A percentile compares a stretch with the other conserved stretches of the same genome.
Conservation (phyloP, 2,113 vertebrate species). For the Mystacornis crossleyi region DNA sequence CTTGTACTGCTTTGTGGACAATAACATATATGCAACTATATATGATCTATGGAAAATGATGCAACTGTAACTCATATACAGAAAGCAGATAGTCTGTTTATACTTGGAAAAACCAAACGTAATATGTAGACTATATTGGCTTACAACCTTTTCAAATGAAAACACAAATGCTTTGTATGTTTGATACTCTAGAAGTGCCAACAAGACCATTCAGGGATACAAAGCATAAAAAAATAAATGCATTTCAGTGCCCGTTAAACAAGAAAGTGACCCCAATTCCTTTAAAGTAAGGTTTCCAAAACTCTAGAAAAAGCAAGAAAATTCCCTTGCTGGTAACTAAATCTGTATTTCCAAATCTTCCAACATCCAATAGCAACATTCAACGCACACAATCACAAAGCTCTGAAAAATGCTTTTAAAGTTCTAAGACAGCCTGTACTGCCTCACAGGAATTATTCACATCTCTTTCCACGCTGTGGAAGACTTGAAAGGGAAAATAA, state of each 20-base stretch:
- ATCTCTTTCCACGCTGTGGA: neutral
- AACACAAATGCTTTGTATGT: neutral
- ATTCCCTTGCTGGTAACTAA: conserved; percentile 7
- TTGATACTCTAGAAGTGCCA: neutral
- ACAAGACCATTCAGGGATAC: neutral
- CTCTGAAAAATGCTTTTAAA: conserved; percentile 41
- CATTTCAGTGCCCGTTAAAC: neutral
- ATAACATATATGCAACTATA: too few relatives aligned
- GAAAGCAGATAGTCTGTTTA: conserved; percentile 12
- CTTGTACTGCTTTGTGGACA: neutral
- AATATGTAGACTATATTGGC: neutral
- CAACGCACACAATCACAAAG: neutral
- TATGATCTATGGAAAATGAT: conserved; percentile 10
- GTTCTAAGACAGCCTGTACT: conserved; percentile 22
- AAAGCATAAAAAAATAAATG: neutral
- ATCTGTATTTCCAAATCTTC: conserved; percentile 27
- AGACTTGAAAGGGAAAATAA: conserved; percentile 38
- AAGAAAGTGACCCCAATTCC: neutral
- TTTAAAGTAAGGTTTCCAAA: conserved; percentile 22
- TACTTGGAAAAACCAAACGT: neutral
- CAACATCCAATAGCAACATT: conserved; percentile 43
- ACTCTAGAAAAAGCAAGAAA: neutral
- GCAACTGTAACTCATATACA: neutral
- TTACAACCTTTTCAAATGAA: neutral
- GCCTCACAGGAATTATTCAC: conserved; percentile 31